Base-by-base conservation (phyloP, 2,888 invertebrate genomes). In the Hypolimnas misippus region DNA sequence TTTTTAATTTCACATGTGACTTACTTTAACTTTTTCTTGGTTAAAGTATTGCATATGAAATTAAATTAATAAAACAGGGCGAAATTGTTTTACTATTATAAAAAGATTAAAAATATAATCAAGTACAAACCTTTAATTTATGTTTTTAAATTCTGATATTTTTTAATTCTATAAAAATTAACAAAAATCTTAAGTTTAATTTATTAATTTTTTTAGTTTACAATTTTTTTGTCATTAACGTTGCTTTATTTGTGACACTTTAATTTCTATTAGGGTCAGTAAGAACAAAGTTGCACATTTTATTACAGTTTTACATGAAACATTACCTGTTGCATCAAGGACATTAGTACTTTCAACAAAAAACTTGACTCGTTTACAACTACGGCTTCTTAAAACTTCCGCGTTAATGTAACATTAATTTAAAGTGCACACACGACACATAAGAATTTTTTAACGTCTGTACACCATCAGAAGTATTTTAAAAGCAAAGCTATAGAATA, bases 301-400 rank as follows among this genome's bases (percentile, higher is more conserved):
- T 55, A 55, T 40, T 55, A 50, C 31, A 54, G 19, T 49, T 55
- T 49, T 29, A 50, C 21, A 16, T 62, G 58, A 67, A 58, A 60
- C 55, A 54, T 44, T 60, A 58, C 57, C 65, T 52, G 63, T 57
- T 59, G 50, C 63, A 42, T 50, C 62, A 69, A 69, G 66, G 67
- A 62, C 65, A 53, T 61, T 59, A 57, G 57, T 63, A 62, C 63
- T 62, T 64, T 64, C 63, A 63, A 66, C 40, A 63, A 63, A 58
- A 65, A 67, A 66, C 57, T 62, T 46, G 57, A 33, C 44, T 58
- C 54, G 57, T 59, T 60, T 35, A 56, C 44, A 44, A 57, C 62
- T 65, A 67, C 58, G 65, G 67, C 63, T 70, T 66, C 67, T 62
- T 54, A 56, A 67, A 64, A 59, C 65, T 68, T 68, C 68, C 65